A percentile compares a stretch with the other conserved stretches of the same genome.
These are phyloP conservation scores for Atta colombica DNA, from an alignment of 1,140 invertebrate species.

Conservation along the genomic window DNA sequence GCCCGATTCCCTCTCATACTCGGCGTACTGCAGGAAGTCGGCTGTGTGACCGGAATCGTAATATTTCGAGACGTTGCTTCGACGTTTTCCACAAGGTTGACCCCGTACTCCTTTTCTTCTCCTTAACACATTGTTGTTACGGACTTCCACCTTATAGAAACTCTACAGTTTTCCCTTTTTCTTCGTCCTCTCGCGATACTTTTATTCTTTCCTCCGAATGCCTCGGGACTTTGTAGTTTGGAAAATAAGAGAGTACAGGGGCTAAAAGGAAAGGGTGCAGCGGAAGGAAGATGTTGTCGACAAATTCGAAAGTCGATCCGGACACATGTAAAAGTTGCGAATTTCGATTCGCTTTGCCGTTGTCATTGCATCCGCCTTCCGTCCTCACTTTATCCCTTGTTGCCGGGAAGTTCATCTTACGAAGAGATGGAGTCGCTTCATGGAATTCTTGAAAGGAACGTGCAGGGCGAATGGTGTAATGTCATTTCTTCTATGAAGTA, in stretches of 20 bases:
- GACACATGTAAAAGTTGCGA: conserved; percentile 50
- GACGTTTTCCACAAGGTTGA: conserved; percentile 69
- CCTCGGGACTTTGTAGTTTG: conserved; percentile 9
- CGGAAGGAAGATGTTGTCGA: conserved; percentile 32
- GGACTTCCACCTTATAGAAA: conserved; percentile 37
- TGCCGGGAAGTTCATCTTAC: conserved; percentile 16
- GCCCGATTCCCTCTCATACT: not conserved
- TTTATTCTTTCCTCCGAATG: conserved; percentile 14
- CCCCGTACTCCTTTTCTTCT: not conserved
- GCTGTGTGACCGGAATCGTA: conserved; percentile 73
- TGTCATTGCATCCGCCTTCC: not conserved
- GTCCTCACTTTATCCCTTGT: not conserved
- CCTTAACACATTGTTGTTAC: conserved; percentile 44
- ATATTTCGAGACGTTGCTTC: conserved; percentile 70
- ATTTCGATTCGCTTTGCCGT: conserved; percentile 38
- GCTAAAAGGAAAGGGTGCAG: not conserved
- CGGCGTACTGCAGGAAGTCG: conserved; percentile 54
- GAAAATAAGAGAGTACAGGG: conserved; percentile 23
- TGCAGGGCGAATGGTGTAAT: conserved; percentile 2
- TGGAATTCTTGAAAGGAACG: conserved; percentile 27
- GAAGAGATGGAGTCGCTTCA: not conserved
- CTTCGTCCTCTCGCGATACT: conserved; percentile 17
- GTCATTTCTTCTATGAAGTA: conserved; percentile 32
- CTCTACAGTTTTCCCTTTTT: not conserved
- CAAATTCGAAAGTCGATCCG: conserved; percentile 45